phyloP scores from a whole-genome alignment of 2,113 vertebrate genomes.

The Sorex araneus region DNA sequence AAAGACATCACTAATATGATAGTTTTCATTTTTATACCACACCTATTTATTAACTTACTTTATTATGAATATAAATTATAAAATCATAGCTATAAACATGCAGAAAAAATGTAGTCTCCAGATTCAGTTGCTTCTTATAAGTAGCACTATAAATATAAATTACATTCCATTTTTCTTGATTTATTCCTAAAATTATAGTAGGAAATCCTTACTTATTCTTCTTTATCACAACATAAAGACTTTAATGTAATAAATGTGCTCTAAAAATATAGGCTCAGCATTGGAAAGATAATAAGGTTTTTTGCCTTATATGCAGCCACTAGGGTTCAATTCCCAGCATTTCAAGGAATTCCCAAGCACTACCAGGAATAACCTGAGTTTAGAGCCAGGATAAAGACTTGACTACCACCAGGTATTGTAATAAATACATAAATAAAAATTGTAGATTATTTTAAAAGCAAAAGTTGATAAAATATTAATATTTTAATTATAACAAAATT shows the following conservation, averaged over 20 bases:
- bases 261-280: background rate
- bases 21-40: background rate
- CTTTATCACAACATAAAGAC: background rate
- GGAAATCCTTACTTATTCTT: background rate
- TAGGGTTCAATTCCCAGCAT: too few species aligned
- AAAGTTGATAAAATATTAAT: background rate
- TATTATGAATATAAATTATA: background rate
- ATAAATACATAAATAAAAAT: too few species aligned
- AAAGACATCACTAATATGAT: background rate
- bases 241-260: background rate
- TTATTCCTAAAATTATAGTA: background rate
- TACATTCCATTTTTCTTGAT: background rate
- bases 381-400: too few species aligned
- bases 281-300: too few species aligned
- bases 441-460: background rate
- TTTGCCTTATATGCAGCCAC: too few species aligned
- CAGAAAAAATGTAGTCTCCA: background rate
- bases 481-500: too few species aligned
- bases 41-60: background rate
- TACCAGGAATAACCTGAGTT: too few species aligned
- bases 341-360: too few species aligned
- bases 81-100: background rate
- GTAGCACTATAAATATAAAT: conserved; percentile 10
- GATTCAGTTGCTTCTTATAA: background rate
- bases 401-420: too few species aligned